Evolutionary conservation across 2,113 vertebrate genomes (phyloP).

Genomic region (Crocuta crocuta): DNA sequence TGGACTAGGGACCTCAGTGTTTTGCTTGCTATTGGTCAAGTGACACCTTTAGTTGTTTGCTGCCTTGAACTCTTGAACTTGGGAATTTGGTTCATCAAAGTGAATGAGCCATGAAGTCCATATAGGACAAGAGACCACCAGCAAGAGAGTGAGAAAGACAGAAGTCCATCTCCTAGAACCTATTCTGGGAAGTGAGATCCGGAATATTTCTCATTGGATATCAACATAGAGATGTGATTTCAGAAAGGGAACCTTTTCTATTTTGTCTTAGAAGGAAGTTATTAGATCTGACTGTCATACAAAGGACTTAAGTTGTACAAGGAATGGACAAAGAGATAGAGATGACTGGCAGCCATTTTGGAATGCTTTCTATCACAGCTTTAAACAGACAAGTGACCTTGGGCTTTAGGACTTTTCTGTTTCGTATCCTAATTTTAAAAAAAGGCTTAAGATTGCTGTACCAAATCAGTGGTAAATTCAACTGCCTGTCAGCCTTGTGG

Average conservation of each 20-base stretch:
- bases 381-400: neutral
- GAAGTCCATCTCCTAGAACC: neutral
- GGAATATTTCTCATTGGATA: too few relatives aligned
- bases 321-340: neutral
- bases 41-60: neutral
- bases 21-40: neutral
- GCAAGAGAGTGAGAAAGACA: neutral
- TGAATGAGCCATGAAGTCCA: neutral
- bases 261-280: neutral
- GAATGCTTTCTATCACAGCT: neutral
- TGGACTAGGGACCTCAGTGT: neutral
- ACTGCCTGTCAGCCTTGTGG: neutral
- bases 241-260: too few relatives aligned
- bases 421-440: neutral
- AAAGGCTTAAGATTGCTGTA: neutral
- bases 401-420: neutral
- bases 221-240: too few relatives aligned
- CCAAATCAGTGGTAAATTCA: neutral
- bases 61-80: neutral
- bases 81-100: neutral
- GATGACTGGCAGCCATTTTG: neutral
- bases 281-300: neutral
- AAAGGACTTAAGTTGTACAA: neutral
- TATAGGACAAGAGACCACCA: neutral
- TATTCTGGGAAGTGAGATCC: neutral